phyloP scores from a whole-genome alignment of 2,113 vertebrate genomes.

The Copsychus sechellarum region DNA sequence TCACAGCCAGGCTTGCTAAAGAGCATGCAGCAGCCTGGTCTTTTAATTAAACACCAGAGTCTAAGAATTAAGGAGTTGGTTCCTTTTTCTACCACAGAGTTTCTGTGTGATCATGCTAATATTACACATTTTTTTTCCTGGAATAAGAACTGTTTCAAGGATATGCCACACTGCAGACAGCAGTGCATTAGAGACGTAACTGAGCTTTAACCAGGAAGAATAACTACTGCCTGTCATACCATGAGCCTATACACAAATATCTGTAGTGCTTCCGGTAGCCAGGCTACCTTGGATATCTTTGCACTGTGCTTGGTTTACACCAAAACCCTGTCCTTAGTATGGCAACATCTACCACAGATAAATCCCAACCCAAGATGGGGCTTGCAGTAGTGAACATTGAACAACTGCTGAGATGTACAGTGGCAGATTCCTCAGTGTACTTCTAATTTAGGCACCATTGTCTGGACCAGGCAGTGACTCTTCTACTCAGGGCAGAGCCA shows the following conservation, averaged over 20 bases:
- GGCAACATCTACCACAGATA: not conserved
- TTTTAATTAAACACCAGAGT: not conserved
- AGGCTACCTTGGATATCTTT: not conserved
- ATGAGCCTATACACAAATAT: not conserved
- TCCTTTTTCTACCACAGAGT: not conserved
- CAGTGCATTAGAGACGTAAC: not conserved
- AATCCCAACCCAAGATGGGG: not conserved
- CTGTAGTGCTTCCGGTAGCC: not conserved
- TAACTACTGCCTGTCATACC: not conserved
- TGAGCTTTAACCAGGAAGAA: not conserved
- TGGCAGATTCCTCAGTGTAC: not conserved
- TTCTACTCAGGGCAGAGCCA: not conserved
- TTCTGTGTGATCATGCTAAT: not conserved
- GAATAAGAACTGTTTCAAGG: not conserved
- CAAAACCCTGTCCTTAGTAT: not conserved
- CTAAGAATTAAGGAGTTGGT: not conserved
- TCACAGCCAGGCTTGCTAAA: not conserved
- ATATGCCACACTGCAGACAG: not conserved
- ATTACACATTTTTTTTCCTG: not conserved
- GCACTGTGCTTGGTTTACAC: not conserved
- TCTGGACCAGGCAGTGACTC: not conserved
- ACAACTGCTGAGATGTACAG: not conserved
- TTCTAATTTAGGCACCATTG: not conserved
- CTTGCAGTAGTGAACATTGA: not conserved
- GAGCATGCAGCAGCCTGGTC: rapidly evolving